phyloP scores from a whole-genome alignment of 1,140 invertebrate species.

The Protaetia brevitarsis region DNA sequence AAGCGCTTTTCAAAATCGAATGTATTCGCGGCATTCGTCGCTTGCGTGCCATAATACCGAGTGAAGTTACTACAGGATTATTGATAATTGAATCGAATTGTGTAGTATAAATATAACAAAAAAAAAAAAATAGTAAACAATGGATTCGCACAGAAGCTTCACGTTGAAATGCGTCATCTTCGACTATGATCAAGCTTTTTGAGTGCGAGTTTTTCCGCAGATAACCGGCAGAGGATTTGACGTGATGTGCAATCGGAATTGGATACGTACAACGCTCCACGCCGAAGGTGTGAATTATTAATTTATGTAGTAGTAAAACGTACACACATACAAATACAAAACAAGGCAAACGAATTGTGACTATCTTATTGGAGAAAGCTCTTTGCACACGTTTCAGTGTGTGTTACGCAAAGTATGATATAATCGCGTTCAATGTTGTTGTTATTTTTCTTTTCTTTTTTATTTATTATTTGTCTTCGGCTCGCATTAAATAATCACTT shows the following conservation, averaged over 20 bases:
- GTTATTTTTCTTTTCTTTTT: constrained; percentile 6
- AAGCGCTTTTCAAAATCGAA: not conserved
- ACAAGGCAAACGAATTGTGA: constrained; percentile 21
- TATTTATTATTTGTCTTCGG: not conserved
- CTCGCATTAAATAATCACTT: not conserved
- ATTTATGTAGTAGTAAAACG: not conserved
- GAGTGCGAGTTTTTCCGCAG: not conserved
- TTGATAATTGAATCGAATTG: too few species aligned
- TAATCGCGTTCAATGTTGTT: constrained; percentile 4
- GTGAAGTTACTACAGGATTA: not conserved
- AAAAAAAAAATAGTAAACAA: not conserved
- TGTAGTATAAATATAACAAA: too few species aligned
- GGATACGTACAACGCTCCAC: constrained; percentile 7
- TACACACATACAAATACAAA: not conserved
- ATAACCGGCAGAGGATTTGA: not conserved
- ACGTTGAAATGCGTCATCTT: constrained; percentile 17
- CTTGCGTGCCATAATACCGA: not conserved
- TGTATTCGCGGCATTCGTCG: not conserved
- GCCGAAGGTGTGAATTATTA: not conserved
- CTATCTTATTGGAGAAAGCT: constrained; percentile 21
- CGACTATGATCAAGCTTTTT: constrained; percentile 5
- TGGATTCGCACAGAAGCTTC: constrained; percentile 20
- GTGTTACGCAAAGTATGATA: constrained; percentile 23
- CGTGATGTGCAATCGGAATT: constrained; percentile 12
- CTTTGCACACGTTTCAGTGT: not conserved